Evolutionary conservation across 2,113 vertebrate genomes (phyloP).

Genomic region (Corythaeola cristata): DNA sequence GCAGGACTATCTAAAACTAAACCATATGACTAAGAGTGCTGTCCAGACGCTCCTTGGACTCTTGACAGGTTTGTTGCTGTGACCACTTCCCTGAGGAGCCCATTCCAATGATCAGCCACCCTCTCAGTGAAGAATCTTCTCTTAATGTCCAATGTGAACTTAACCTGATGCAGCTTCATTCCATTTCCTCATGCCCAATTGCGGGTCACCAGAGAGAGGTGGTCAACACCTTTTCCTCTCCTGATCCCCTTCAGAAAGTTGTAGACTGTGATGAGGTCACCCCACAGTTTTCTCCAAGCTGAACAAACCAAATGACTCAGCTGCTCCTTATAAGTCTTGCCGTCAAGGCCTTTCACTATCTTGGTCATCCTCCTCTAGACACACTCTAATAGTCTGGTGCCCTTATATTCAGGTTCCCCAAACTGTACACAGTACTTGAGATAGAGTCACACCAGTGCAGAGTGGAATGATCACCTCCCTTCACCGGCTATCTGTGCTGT

Average conservation of each 20-base stretch:
- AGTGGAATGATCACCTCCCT: accelerated
- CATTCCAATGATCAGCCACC: not conserved
- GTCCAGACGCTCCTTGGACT: not conserved
- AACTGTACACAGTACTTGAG: not conserved
- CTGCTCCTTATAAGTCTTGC: accelerated
- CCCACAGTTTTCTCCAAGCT: not conserved
- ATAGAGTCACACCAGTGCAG: too few relatives aligned
- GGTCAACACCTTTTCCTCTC: accelerated
- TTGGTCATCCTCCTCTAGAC: not conserved
- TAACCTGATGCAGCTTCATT: not conserved
- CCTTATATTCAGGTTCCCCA: accelerated
- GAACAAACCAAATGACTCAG: not conserved
- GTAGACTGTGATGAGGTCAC: not conserved
- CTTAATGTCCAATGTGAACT: not conserved
- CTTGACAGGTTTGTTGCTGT: not conserved
- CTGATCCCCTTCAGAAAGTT: not conserved
- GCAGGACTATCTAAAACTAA: not conserved
- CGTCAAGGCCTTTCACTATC: accelerated
- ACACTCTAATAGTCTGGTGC: too few relatives aligned
- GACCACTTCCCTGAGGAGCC: not conserved
- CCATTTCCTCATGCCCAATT: not conserved
- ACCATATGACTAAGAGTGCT: not conserved
- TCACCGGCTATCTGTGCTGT: accelerated
- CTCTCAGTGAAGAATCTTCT: not conserved
- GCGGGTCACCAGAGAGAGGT: not conserved